Evolutionary conservation across 2,113 vertebrate genomes (phyloP).

Genomic region (Fregetta grallaria): DNA sequence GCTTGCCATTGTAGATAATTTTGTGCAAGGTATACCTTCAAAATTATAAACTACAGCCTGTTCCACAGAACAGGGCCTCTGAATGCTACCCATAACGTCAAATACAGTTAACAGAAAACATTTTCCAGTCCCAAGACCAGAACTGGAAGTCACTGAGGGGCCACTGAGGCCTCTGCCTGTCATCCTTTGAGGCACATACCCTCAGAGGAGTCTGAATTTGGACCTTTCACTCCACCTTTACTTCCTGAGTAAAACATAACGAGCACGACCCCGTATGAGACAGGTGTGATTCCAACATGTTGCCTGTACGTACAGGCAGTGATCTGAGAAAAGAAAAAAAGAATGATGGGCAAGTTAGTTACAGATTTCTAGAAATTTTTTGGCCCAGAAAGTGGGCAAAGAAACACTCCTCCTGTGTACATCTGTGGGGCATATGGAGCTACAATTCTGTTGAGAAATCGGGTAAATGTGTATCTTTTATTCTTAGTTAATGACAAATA

Average conservation of each 20-base stretch:
- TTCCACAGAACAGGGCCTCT: not conserved
- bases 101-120: rapidly evolving
- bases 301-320: rapidly evolving
- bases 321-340: not conserved
- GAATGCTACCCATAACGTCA: too few relatives aligned
- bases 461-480: not conserved
- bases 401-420: not conserved
- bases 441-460: not conserved
- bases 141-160: not conserved
- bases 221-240: not conserved
- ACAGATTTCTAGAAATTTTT: not conserved
- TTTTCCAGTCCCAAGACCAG: not conserved
- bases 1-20: not conserved
- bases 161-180: rapidly evolving
- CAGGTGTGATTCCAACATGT: rapidly evolving
- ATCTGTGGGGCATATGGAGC: not conserved
- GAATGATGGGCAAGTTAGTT: rapidly evolving
- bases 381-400: not conserved
- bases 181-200: not conserved
- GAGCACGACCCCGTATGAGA: rapidly evolving
- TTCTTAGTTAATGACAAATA: not conserved
- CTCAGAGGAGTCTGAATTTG: not conserved
- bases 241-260: not conserved
- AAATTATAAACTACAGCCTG: not conserved
- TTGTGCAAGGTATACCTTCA: not conserved